Evolutionary conservation across 2,888 invertebrate genomes (phyloP).

Genomic region (Troides aeacus): DNA sequence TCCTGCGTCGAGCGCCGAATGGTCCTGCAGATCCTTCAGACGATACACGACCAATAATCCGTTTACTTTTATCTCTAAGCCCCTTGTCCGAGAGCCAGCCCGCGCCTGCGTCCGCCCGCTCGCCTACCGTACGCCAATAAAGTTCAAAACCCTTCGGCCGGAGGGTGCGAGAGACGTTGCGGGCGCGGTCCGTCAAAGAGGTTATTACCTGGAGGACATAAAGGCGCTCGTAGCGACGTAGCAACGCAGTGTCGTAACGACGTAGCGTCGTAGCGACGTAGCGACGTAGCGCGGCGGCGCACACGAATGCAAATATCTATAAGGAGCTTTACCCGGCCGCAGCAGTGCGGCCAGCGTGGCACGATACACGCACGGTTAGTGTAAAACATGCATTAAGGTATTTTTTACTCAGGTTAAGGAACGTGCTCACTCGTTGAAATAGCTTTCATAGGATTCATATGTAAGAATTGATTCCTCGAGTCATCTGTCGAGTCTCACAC

Average conservation of each 20-base stretch:
- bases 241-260: conserved; percentile 76
- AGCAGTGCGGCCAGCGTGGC: conserved; percentile 27
- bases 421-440: too few species aligned
- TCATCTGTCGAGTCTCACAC: too few species aligned
- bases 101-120: conserved; percentile 27
- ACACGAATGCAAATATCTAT: too few species aligned
- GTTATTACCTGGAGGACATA: conserved; percentile 78
- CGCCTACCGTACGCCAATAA: conserved; percentile 31
- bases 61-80: conserved; percentile 76
- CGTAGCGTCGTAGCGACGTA: conserved; percentile 39
- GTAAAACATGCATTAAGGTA: background rate
- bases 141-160: conserved; percentile 31
- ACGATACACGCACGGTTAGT: background rate
- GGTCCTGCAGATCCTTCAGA: conserved; percentile 57
- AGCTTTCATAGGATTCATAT: too few species aligned
- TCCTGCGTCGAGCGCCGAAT: conserved; percentile 33
- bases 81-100: conserved; percentile 53
- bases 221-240: conserved; percentile 50
- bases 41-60: conserved; percentile 74
- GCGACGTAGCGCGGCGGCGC: too few species aligned
- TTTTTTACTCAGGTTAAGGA: too few species aligned
- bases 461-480: too few species aligned
- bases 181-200: conserved; percentile 69
- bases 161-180: conserved; percentile 29
- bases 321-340: conserved; percentile 24